Evolutionary conservation across 2,113 vertebrate species (phyloP).

Genomic region (Ceratotherium simum): DNA sequence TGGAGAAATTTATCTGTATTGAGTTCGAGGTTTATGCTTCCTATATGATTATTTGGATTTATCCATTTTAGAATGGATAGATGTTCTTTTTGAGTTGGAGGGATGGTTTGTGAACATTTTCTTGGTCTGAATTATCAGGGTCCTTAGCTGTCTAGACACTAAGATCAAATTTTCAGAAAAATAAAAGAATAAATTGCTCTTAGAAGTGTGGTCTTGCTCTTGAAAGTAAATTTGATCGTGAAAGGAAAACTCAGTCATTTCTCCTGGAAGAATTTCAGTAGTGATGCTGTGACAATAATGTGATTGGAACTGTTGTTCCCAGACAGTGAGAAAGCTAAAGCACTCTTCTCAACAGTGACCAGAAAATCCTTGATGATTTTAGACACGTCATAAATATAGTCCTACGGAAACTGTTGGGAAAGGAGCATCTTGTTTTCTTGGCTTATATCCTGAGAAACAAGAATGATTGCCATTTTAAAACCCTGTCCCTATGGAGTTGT

Average conservation of each 20-base stretch:
- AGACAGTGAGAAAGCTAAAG: not conserved
- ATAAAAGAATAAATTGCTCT: not conserved
- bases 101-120: not conserved
- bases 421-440: not conserved
- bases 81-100: not conserved
- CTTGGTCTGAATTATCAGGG: not conserved
- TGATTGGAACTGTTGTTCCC: not conserved
- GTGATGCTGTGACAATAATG: not conserved
- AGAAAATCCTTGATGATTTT: not conserved
- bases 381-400: not conserved
- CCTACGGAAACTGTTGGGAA: not conserved
- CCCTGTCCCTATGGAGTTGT: not conserved
- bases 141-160: not conserved
- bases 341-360: not conserved
- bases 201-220: not conserved
- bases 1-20: not conserved
- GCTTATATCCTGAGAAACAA: not conserved
- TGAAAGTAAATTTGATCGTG: not conserved
- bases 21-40: not conserved
- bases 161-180: not conserved
- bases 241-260: not conserved
- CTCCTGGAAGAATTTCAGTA: not conserved
- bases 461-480: not conserved
- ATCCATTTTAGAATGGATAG: not conserved
- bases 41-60: not conserved